Percentiles rank a stretch among this genome's conserved stretches.
These are phyloP conservation scores for Ictalurus furcatus DNA, from an alignment of 2,113 vertebrate genomes.

Conservation along the genomic window DNA sequence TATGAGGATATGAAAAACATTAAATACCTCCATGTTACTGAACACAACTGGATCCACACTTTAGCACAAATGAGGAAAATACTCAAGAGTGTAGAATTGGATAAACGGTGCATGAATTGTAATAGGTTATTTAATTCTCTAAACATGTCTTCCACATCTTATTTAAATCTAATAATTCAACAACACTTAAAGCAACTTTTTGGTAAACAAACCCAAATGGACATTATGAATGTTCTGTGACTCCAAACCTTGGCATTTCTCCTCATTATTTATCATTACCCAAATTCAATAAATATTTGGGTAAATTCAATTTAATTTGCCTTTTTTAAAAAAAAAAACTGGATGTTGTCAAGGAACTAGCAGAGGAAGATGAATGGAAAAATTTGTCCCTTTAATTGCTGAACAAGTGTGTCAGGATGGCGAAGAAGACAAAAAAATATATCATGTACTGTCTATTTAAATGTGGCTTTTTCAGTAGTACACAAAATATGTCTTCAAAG, in stretches of 20 bases:
- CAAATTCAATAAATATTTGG: neutral
- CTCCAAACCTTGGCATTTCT: neutral
- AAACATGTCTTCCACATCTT: neutral
- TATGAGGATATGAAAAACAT: slow-evolving; percentile 9
- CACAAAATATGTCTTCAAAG: too few relatives aligned
- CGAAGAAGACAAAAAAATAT: neutral
- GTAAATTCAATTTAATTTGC: neutral
- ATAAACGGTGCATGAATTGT: neutral
- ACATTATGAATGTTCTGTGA: neutral
- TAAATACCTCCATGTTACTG: neutral
- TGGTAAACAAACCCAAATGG: neutral
- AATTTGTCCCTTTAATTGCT: neutral
- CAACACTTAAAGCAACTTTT: neutral
- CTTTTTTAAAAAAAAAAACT: neutral
- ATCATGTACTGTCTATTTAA: neutral
- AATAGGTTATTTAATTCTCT: neutral
- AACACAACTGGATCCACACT: neutral
- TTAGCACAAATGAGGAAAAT: neutral
- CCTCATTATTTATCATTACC: neutral
- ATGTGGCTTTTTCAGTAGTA: neutral
- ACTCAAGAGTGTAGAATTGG: neutral
- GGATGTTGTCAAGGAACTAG: neutral
- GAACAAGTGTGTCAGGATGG: neutral
- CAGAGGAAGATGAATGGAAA: neutral
- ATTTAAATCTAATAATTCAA: neutral